Base-by-base conservation (phyloP, 1,140 invertebrate genomes). In the Heliconius hewitsoni region DNA sequence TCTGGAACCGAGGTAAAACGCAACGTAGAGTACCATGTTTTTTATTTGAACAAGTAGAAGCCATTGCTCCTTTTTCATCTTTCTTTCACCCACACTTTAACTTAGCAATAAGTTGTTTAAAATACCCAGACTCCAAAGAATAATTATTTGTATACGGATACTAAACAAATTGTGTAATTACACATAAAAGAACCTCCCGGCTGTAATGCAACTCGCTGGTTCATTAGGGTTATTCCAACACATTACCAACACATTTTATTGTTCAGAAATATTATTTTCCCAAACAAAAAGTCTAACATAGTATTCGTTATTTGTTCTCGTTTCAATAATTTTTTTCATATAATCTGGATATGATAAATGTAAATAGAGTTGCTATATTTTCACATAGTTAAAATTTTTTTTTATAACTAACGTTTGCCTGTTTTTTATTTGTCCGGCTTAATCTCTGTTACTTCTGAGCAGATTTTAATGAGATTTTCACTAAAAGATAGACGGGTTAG, bases 241-340 rank as follows among this genome's bases (percentile, higher is more conserved):
- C 55, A 57, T 23, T 23, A 0, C 23, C 23, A 23, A 23, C 34
- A 30, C 37, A 37, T 66, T 75, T 23, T 75, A 27, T 75, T 75
- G 66, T 60, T 75, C 19, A 57, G 74, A 23, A n/a, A 60, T 34
- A 75, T 66, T 66, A 75, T 66, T 75, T 66, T 42, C 13, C 46
- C 55, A 42, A 23, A 34, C 34, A 75, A 75, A 57, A 52, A 75
- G 60, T 39, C 74, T 75, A 75, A 75, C 37, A 66, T 30, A 75
- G 66, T 75, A 75, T 66, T 66, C 37, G 8, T 75, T 60, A 75
- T 75, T 75, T 60, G 19, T 75, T 75, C 60, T 27, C 60, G 4
- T 66, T 66, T 27, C 23, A 66, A 66, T 66, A 16, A 66, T 23
- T 23, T 13, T 66, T 13, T 60, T 11, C 3, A 27, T 27, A 27